A percentile compares a stretch with the other conserved stretches of the same genome.
Evolutionary conservation across 1,140 invertebrate genomes (phyloP).

Genomic region (Lasaia peninsularis): DNA sequence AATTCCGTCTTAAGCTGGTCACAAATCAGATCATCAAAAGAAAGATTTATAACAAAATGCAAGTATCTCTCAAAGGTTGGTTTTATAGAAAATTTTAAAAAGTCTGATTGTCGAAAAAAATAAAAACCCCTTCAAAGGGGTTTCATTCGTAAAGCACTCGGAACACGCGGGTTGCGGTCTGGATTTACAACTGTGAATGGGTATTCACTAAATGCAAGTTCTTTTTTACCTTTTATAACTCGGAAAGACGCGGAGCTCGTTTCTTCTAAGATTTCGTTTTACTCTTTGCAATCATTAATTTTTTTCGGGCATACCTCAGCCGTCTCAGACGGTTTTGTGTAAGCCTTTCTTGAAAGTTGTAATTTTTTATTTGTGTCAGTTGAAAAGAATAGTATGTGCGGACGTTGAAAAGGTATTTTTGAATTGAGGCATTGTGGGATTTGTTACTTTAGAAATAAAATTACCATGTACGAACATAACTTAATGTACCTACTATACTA

Average conservation of each 20-base stretch:
- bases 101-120: slow-evolving; percentile 70
- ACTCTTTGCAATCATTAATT: slow-evolving; percentile 64
- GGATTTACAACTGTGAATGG: slow-evolving; percentile 65
- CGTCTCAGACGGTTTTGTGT: slow-evolving; percentile 34
- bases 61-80: slow-evolving; percentile 19
- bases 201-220: slow-evolving; percentile 71
- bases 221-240: slow-evolving; percentile 67
- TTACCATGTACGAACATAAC: too few species aligned
- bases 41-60: slow-evolving; percentile 28
- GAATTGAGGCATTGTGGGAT: not conserved
- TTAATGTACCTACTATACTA: too few species aligned
- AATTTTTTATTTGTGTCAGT: slow-evolving; percentile 26
- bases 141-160: slow-evolving; percentile 65
- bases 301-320: slow-evolving; percentile 50
- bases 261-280: slow-evolving; percentile 59
- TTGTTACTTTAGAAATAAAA: not conserved
- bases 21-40: slow-evolving; percentile 19
- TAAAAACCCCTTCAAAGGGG: slow-evolving; percentile 58
- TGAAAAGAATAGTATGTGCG: slow-evolving; percentile 16
- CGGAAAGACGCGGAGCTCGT: slow-evolving; percentile 61
- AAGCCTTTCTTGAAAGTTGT: slow-evolving; percentile 27
- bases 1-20: too few species aligned
- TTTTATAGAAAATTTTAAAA: slow-evolving; percentile 27
- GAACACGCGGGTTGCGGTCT: slow-evolving; percentile 58
- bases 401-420: slow-evolving; percentile 1